Conservation (phyloP, 1,140 invertebrate genomes). For the Drosophila virilis region DNA sequence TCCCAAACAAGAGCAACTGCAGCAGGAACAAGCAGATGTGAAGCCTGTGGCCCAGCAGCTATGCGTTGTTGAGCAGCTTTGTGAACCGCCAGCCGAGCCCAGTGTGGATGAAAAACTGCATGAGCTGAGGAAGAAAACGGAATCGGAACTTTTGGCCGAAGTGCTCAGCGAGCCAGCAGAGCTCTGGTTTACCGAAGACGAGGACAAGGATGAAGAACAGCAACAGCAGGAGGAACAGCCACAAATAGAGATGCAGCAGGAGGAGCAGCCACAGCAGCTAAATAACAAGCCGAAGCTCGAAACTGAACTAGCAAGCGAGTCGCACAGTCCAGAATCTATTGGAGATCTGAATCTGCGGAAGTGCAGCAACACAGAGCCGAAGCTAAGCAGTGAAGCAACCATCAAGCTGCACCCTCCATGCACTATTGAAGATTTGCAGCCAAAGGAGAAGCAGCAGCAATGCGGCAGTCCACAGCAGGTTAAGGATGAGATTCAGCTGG, state of each 20-base stretch:
- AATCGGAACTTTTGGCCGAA: conserved; percentile 1
- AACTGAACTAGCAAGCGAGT: not conserved
- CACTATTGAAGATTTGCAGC: no score
- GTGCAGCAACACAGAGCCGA: not conserved
- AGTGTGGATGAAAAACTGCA: not conserved
- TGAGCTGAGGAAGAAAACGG: not conserved
- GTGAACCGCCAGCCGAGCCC: not conserved
- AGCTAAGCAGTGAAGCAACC: not conserved
- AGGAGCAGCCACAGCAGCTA: no score
- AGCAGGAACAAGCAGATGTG: conserved; percentile 11
- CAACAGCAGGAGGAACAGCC: conserved; percentile 5
- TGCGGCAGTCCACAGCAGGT: not conserved
- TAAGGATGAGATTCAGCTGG: not conserved
- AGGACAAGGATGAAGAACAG: not conserved
- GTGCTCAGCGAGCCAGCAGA: not conserved
- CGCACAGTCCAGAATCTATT: not conserved
- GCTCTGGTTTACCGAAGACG: conserved; percentile 9
- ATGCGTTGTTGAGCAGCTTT: not conserved
- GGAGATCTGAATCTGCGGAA: not conserved
- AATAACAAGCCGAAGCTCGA: not conserved
- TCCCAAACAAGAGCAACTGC: not conserved
- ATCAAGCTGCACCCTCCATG: no score
- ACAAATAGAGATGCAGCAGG: not conserved
- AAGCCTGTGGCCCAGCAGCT: not conserved
- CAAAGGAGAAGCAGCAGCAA: no score